Evolutionary conservation across 2,797 vertebrate species (phyloP).

Genomic region (Sebastes cheni): DNA sequence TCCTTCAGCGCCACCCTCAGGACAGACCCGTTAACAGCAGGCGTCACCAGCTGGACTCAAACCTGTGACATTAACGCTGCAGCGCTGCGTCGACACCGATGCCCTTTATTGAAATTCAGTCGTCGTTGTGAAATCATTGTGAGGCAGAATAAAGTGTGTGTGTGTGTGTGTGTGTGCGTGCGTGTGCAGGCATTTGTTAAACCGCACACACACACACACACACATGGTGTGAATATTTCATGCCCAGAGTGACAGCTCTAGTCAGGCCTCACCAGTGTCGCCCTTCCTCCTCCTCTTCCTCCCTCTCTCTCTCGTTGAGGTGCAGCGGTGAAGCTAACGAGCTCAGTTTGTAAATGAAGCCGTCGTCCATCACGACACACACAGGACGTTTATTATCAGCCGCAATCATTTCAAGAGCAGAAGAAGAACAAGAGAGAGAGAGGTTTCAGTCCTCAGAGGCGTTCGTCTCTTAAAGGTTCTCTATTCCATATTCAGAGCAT

Average conservation of each 20-base stretch:
- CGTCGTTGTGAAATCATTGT: not conserved
- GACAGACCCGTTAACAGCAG: too few species aligned
- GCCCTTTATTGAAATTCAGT: constrained; percentile 25
- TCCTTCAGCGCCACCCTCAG: too few species aligned
- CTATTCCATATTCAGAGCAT: too few species aligned
- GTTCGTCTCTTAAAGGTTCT: too few species aligned
- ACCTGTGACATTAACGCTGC: not conserved
- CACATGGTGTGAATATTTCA: constrained; percentile 45
- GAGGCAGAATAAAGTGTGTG: not conserved
- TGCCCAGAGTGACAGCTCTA: constrained; percentile 26
- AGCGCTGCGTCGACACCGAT: not conserved
- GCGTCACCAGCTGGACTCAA: not conserved
- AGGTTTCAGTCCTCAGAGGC: not conserved
- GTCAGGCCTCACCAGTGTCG: constrained; percentile 38
- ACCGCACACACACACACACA: not conserved
- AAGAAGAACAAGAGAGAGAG: not conserved
- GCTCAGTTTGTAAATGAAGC: constrained; percentile 65
- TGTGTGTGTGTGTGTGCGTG: too few species aligned
- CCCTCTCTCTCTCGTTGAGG: constrained; percentile 30
- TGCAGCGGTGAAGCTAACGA: constrained; percentile 55
- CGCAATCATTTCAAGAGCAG: not conserved
- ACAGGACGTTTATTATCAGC: not conserved
- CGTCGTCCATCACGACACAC: constrained; percentile 41
- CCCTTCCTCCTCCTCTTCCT: not conserved
- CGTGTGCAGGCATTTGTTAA: too few species aligned